Evolutionary conservation across 2,888 invertebrate genomes (phyloP).

Genomic region (Chaitophorus viminalis): DNA sequence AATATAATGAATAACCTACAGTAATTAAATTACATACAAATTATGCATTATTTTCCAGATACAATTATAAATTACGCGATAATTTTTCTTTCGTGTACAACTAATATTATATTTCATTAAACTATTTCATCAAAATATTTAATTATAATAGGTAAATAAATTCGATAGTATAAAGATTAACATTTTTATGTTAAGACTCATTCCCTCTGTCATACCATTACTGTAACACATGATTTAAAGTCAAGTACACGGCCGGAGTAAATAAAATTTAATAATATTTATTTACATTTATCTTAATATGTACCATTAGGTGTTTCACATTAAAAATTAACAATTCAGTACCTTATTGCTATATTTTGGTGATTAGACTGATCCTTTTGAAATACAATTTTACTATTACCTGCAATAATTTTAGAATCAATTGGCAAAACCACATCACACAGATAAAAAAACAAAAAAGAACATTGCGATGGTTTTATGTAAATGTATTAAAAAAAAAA

Average conservation of each 20-base stretch:
- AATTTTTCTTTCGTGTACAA: not conserved
- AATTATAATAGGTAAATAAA: slow-evolving; percentile 20
- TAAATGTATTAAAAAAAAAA: not conserved
- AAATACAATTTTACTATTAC: not conserved
- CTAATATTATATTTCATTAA: not conserved
- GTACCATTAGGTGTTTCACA: not conserved
- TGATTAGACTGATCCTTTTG: not conserved
- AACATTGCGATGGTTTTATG: not conserved
- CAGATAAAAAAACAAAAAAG: not conserved
- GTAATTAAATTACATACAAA: not conserved
- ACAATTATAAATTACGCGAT: not conserved
- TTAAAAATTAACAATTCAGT: not conserved
- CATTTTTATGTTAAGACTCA: not conserved
- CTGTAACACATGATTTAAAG: not conserved
- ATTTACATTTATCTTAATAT: not conserved
- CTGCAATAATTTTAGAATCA: not conserved
- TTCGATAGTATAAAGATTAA: slow-evolving; percentile 23
- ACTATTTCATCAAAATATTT: not conserved
- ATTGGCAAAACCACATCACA: not conserved
- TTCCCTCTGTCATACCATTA: not conserved
- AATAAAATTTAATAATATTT: not conserved
- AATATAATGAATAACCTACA: not conserved
- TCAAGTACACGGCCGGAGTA: not conserved
- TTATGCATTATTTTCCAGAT: not conserved
- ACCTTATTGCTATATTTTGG: not conserved